Evolutionary conservation across 2,113 vertebrate genomes (phyloP), one percentile per base, ranked within the genome.

Genomic region (Neolamprologus sp.): DNA sequence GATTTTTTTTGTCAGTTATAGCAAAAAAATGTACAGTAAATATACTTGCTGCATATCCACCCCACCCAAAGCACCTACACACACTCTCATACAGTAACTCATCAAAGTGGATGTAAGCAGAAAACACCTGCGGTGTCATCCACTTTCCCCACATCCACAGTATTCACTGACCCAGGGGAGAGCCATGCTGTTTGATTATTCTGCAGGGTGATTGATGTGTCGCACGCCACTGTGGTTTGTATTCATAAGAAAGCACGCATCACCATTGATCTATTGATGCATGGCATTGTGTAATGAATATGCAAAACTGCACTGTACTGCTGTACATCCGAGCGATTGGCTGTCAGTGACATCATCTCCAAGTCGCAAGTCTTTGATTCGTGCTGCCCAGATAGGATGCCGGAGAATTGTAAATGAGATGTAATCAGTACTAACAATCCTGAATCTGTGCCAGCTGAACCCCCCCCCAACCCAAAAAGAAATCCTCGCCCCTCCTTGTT

Each of bases 221-320:
- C 7, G n/a, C 16, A 40, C 63, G 12, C 53, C 73, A 2, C 37
- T 21, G 35, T 83, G 82, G 83, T 91, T 87, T 65, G 86, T 86
- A 88, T 91, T 91, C 91, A 92, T 90, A 91, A 87, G 83, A 81
- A 92, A 92, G 89, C 83, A 37, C 85, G 49, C 86, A 51, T 80
- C 73, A 3, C 85, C 88, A 94, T 87, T 93, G 93, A 94, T 94
- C 82, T 92, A 86, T 85, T 12, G 91, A 89, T 86, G 84, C 85
- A 79, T 55, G 82, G 83, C 82, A 90, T 88, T 83, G 68, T 60
- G 86, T 42, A 11, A 94, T 92, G 92, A 92, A 93, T 93, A 93
- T 89, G 86, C 84, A 92, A 82, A 88, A 6, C 54, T 45, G 58
- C 68, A 12, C 45, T 2, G 26, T 40, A 53, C 57, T 7, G 83